Percentiles rank a stretch among this genome's conserved stretches.
phyloP scores from a whole-genome alignment of 2,888 invertebrate species.

The Boloria selene region DNA sequence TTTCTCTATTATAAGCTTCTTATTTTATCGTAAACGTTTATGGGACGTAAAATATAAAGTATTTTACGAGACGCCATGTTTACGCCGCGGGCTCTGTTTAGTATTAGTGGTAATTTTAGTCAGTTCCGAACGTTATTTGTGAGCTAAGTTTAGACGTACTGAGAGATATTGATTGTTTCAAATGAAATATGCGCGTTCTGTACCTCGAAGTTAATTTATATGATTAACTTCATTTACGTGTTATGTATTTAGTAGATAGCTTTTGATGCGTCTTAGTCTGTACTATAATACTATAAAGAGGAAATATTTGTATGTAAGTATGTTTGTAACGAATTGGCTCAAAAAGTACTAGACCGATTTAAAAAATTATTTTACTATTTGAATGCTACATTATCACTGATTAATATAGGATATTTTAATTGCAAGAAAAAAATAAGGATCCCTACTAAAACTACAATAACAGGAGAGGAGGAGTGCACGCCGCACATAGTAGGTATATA shows the following conservation, averaged over 20 bases:
- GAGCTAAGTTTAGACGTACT: constrained; percentile 15
- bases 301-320: too few relatives aligned
- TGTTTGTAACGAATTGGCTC: too few relatives aligned
- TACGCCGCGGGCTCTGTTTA: constrained; percentile 34
- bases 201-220: constrained; percentile 9
- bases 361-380: too few relatives aligned
- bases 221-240: background rate
- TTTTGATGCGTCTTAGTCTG: background rate
- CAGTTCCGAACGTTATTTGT: constrained; percentile 28
- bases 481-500: too few relatives aligned
- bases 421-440: too few relatives aligned
- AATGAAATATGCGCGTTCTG: constrained; percentile 9
- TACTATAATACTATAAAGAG: too few relatives aligned
- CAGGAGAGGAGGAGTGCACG: too few relatives aligned
- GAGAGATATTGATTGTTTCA: constrained; percentile 7
- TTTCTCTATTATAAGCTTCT: constrained; percentile 36
- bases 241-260: background rate
- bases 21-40: constrained; percentile 38
- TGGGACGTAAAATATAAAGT: constrained; percentile 40
- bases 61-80: constrained; percentile 39
- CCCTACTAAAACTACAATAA: too few relatives aligned
- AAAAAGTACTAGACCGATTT: too few relatives aligned
- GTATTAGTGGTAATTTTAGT: constrained; percentile 38
- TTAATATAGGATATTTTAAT: too few relatives aligned
- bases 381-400: too few relatives aligned